phyloP scores from a whole-genome alignment of 2,113 vertebrate species.

The Benitochromis conjunctus region DNA sequence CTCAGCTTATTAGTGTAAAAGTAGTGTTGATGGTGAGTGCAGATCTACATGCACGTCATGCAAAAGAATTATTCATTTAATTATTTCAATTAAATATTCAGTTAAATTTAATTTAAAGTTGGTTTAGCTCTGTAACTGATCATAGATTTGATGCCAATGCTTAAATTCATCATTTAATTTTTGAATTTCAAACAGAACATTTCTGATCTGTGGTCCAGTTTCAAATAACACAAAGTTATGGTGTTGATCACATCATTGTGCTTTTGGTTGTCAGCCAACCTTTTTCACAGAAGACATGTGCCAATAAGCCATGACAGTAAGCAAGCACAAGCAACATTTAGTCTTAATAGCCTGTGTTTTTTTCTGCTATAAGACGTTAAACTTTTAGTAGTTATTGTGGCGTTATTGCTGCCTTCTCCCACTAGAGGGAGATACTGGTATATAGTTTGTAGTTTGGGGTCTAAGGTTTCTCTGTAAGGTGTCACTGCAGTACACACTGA shows the following conservation, averaged over 20 bases:
- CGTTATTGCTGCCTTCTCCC: not conserved
- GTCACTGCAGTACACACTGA: not conserved
- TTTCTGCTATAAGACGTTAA: not conserved
- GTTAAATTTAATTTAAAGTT: not conserved
- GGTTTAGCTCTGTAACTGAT: not conserved
- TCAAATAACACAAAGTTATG: not conserved
- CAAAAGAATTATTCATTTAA: not conserved
- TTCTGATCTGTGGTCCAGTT: not conserved
- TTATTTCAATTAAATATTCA: not conserved
- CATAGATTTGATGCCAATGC: not conserved
- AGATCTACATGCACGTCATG: fast-evolving
- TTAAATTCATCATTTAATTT: not conserved
- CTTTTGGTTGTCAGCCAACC: not conserved
- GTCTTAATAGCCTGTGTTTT: not conserved
- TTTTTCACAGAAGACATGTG: not conserved
- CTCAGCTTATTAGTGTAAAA: not conserved
- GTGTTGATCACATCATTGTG: not conserved
- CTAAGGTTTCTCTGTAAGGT: not conserved
- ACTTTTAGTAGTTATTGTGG: not conserved
- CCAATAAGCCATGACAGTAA: not conserved
- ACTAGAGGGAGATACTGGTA: constrained; percentile 48
- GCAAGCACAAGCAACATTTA: not conserved
- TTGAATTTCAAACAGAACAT: not conserved
- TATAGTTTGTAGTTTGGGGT: not conserved
- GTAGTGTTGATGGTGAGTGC: fast-evolving